phyloP scores from a whole-genome alignment of 2,797 vertebrate genomes.

The Melopsittacus undulatus region DNA sequence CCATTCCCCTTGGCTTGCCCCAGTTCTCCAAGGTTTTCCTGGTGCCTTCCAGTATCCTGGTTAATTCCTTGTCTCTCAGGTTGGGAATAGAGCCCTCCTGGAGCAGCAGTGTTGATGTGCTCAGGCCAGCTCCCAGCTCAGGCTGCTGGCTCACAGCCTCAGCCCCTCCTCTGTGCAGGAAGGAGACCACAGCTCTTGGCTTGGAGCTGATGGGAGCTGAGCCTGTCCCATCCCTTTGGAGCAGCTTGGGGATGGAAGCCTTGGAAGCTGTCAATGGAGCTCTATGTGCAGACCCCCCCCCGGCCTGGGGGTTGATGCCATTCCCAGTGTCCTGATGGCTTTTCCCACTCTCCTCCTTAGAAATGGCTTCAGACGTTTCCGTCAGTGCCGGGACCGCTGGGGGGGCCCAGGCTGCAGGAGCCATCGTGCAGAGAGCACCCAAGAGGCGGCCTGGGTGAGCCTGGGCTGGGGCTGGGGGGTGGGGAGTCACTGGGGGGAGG shows the following conservation, averaged over 20 bases:
- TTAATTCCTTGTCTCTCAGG: not conserved
- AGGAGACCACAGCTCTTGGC: not conserved
- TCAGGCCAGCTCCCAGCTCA: not conserved
- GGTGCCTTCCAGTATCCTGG: not conserved
- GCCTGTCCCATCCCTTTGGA: not conserved
- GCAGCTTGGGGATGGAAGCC: not conserved
- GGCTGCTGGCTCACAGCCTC: not conserved
- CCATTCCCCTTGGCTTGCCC: not conserved
- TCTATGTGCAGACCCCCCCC: not conserved
- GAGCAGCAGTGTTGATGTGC: not conserved
- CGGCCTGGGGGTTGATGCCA: not conserved
- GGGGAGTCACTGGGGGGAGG: not conserved
- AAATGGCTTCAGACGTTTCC: conserved; percentile 85
- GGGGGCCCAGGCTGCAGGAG: conserved; percentile 71
- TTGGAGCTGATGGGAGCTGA: not conserved
- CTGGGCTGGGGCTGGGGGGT: not conserved
- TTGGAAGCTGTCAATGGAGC: not conserved
- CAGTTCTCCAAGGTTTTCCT: not conserved
- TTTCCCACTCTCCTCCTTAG: conserved; percentile 55
- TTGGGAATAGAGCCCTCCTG: not conserved
- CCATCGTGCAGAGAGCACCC: conserved; percentile 82
- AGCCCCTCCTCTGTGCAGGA: not conserved
- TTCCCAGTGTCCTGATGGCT: not conserved
- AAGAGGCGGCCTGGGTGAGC: conserved; percentile 89
- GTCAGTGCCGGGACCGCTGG: conserved; percentile 79